Conservation (phyloP, 2,797 vertebrate species). For the Myotis myotis region DNA sequence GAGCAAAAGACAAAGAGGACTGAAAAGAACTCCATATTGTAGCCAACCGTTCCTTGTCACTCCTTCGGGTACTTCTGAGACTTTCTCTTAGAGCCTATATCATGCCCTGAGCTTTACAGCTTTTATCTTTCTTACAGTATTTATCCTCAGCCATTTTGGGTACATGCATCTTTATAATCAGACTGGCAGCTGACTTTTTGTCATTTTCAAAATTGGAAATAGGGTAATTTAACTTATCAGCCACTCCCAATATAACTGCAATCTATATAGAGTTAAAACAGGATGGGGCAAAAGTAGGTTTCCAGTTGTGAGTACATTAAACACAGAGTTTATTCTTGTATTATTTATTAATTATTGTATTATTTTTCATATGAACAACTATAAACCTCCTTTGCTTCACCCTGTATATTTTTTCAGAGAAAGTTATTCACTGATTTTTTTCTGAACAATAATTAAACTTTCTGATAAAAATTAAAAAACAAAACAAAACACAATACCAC, state of each 20-base stretch:
- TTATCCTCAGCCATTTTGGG: constrained; percentile 82
- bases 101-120: constrained; percentile 84
- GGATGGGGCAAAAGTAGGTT: not conserved
- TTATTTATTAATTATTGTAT: constrained; percentile 10
- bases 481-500: not conserved
- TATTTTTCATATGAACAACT: not conserved
- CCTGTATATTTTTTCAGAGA: constrained; percentile 68
- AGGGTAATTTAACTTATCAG: constrained; percentile 26
- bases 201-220: constrained; percentile 52
- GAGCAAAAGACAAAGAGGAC: constrained; percentile 98
- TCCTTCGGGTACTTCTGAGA: constrained; percentile 79
- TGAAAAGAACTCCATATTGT: constrained; percentile 78
- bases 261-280: constrained; percentile 56
- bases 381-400: not conserved
- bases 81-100: constrained; percentile 82
- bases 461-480: constrained; percentile 58
- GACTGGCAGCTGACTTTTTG: constrained; percentile 76
- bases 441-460: constrained; percentile 74
- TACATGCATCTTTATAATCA: constrained; percentile 83
- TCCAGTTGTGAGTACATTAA: not conserved
- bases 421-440: constrained; percentile 65
- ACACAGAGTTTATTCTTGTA: not conserved
- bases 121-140: constrained; percentile 86
- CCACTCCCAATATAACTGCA: constrained; percentile 10
- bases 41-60: constrained; percentile 66